Evolutionary conservation across 2,797 vertebrate species (phyloP), one percentile per base, ranked within the genome.

Genomic region (Cottoperca gobio): DNA sequence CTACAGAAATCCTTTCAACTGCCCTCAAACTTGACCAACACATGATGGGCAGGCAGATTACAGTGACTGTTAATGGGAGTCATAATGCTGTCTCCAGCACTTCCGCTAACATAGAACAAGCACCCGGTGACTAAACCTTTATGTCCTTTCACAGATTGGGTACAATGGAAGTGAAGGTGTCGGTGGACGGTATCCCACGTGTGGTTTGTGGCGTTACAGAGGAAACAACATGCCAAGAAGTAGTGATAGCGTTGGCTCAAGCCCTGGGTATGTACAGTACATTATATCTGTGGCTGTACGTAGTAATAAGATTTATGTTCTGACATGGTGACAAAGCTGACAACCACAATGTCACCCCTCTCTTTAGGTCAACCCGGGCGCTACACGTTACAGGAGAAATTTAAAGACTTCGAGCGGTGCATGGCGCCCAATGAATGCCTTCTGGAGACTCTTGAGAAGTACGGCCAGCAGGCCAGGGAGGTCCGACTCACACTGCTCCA

Each of bases 141-240:
- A 33, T 40, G 12, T 59, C 42, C n/a, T 66, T 58, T 66, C 8
- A 54, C 55, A 78, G 70, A 48, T 9, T 24, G 58, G 28, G n/a
- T 21, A 81, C 54, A 39, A 96, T 96, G 95, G 95, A 96, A 70
- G 86, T 96, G 49, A 96, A 94, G 79, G 95, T 96, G 62, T 92
- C 23, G 24, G 94, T 95, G 76, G 93, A 95, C 1, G 91, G 94
- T 6, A 55, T 95, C 61, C 92, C 88, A 8, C 94, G 95, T 0
- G 89, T 95, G 33, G 94, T 96, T 64, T 95, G 95, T 66, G 95
- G 95, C 1, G 85, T 96, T 17, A 95, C 94, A 2, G 87, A 92
- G 46, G 90, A 89, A 60, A 96, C 95, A 14, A 95, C 94, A 13
- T 96, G 95, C 78, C 94, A 96, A 65, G 95, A 95, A n/a, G 92